phyloP scores from a whole-genome alignment of 2,113 vertebrate genomes.

The Rattus norvegicus region GRCr8 NC_086025.1:43325501-43326000 shows the following conservation, averaged over 20 bases:
- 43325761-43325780: background rate
- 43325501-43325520: background rate
- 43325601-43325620: background rate
- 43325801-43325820: background rate
- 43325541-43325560: background rate
- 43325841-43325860: background rate
- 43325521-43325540: background rate
- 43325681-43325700: too few relatives aligned
- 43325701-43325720: too few relatives aligned
- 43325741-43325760: background rate
- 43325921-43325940: background rate
- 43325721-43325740: background rate
- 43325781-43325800: background rate
- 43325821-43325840: background rate
- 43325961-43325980: background rate
- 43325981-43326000: background rate
- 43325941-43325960: background rate
- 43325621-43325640: background rate
- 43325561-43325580: background rate
- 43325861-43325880: background rate
- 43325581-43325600: background rate
- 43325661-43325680: background rate
- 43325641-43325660: background rate
- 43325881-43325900: background rate
- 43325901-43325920: background rate